Evolutionary conservation across 2,797 vertebrate genomes (phyloP).

Genomic region (Phyllotis vaccarum): DNA sequence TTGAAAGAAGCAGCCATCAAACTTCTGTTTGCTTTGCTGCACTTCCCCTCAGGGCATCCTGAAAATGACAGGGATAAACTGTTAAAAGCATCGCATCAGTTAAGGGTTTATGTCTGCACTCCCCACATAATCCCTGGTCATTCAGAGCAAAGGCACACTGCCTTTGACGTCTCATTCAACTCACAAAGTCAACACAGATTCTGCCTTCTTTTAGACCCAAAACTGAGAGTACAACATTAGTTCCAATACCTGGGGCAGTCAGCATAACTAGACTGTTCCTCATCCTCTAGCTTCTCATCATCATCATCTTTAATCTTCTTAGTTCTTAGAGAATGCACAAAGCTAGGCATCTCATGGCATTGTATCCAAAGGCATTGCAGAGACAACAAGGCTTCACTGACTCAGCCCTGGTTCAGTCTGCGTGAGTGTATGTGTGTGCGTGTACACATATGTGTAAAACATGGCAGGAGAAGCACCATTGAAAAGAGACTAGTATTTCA

Average conservation of each 20-base stretch:
- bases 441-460: background rate
- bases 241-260: background rate
- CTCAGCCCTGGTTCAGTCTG: background rate
- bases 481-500: slow-evolving; percentile 7
- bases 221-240: background rate
- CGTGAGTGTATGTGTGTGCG: background rate
- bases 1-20: background rate
- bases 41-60: background rate
- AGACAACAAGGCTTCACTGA: background rate
- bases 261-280: background rate
- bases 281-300: background rate
- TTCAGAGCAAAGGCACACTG: background rate
- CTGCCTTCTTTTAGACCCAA: background rate
- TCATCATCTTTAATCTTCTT: background rate
- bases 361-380: background rate
- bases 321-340: background rate
- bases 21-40: slow-evolving; percentile 34
- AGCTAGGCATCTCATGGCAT: background rate
- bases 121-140: background rate
- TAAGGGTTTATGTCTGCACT: slow-evolving; percentile 17
- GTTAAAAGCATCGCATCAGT: background rate
- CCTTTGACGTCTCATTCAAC: slow-evolving; percentile 1
- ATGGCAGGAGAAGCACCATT: slow-evolving; percentile 15
- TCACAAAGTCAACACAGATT: background rate
- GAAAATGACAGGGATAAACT: background rate